Conservation (phyloP, 2,888 invertebrate species). For the Melanostoma mellinum region DNA sequence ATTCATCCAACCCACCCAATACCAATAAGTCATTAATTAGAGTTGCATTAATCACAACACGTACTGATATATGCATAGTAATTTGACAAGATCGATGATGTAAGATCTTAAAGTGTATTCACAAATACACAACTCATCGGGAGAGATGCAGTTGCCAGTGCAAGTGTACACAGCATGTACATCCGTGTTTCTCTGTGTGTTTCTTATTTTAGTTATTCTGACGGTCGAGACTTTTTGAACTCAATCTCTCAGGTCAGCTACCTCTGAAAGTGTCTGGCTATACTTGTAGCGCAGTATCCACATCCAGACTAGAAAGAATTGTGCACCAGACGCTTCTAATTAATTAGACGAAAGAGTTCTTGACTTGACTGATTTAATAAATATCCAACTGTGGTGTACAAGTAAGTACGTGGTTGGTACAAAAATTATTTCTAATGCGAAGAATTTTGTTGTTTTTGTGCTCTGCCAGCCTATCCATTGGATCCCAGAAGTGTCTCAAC, state of each 20-base stretch:
- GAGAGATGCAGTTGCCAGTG: not conserved
- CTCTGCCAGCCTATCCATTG: slow-evolving; percentile 33
- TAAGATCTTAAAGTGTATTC: slow-evolving; percentile 58
- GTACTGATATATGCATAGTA: slow-evolving; percentile 63
- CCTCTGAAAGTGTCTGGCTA: slow-evolving; percentile 25
- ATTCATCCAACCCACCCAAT: slow-evolving; percentile 28
- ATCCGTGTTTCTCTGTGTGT: not conserved
- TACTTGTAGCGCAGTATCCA: not conserved
- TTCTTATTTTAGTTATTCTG: slow-evolving; percentile 40
- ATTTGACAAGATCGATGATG: slow-evolving; percentile 72
- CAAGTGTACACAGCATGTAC: not conserved
- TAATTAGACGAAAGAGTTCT: slow-evolving; percentile 63
- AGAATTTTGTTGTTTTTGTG: slow-evolving; percentile 34
- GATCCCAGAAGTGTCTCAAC: slow-evolving; percentile 62
- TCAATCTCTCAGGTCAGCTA: slow-evolving; percentile 57
- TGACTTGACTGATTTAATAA: slow-evolving; percentile 55
- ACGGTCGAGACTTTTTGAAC: slow-evolving; percentile 40
- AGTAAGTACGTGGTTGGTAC: not conserved
- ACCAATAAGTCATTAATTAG: slow-evolving; percentile 67
- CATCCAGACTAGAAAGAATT: slow-evolving; percentile 17
- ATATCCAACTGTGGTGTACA: slow-evolving; percentile 39
- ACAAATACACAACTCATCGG: not conserved
- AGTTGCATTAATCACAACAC: slow-evolving; percentile 68
- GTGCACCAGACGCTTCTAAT: slow-evolving; percentile 58
- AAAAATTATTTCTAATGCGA: slow-evolving; percentile 17